Base-by-base conservation (phyloP, 2,113 vertebrate genomes). In the Nibea albiflora region DNA sequence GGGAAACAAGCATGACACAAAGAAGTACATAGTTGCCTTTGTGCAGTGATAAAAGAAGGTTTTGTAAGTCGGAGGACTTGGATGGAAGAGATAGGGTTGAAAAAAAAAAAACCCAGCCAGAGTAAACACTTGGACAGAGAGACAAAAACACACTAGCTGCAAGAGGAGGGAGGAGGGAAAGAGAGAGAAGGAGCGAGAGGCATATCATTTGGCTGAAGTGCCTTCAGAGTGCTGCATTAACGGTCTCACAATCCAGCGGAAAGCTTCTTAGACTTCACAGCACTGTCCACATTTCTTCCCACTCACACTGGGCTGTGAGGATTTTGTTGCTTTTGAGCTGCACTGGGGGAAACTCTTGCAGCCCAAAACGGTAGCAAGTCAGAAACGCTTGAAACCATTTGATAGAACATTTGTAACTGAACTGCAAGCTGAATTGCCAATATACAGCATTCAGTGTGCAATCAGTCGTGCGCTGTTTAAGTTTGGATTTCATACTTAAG, bases 21-120 rank as follows among this genome's bases (percentile, higher is more conserved):
- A 90, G 85, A 86, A 79, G 81, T 84, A 91, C 91, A 91, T 86
- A 87, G 90, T 81, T 73, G 86, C 86, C 86, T 90, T 90, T 93
- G 89, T 91, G 71, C 14, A 0, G 53, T 2, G 17, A 81, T 84
- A 88, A 91, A 93, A 90, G 68, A 76, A 83, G 89, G 85, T 88
- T 91, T 91, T 91, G 87, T 93, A 79, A 85, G 90, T 83, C 86
- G 67, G 87, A 91, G 86, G 74, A 86, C 85, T 92, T 89, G 85
- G 86, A 84, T 83, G 56, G 83, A 89, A 90, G 83, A 84, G 85
- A 91, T 88, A 86, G 85, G 11, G 2, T 62, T 85, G 78, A 28
- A 87, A 60, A 65, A 26, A 65, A 26, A 26, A 54, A 31, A 10
- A 11, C 52, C 61, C 47, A 68, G 83, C 81, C 82, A 83, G 86